Evolutionary conservation across 2,113 vertebrate genomes (phyloP), one percentile per base, ranked within the genome.

Genomic region (Tichodroma muraria): DNA sequence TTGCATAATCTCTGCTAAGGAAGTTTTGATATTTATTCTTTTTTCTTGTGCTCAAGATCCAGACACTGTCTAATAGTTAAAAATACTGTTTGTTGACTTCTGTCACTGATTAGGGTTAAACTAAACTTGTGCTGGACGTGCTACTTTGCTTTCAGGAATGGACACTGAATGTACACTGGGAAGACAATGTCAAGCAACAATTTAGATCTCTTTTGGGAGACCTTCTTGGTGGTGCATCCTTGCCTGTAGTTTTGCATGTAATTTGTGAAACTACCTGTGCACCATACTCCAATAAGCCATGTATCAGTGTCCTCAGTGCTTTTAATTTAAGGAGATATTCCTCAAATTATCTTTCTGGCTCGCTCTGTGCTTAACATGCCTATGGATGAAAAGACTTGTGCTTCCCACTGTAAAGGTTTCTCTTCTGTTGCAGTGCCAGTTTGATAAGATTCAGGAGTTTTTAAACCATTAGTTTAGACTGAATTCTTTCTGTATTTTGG

Each of bases 211-310:
- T 69, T 84, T 25, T 65, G n/a, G 42, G n/a, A 73, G 31, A 59
- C 13, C 20, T 38, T 60, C 40, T 80, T 2, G 8, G 25, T 79
- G 53, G 35, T 72, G 19, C 40, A 23, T 87, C 27, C 11, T 66
- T 79, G 33, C 24, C 42, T 80, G 35, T 56, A 33, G 35, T 79
- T 81, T 59, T 59, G 15, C n/a, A 7, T 69, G 5, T 20, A 76
- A n/a, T 24, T 52, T 71, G 15, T 25, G 33, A 60, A 82, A 38
- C 6, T 59, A 31, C 1, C 14, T 6, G 2, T 42, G 23, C 38
- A 54, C 35, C 4, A 0, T 54, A n/a, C 17, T 50, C n/a, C 69
- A 72, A 3, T 11, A 4, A 11, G 16, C 31, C 3, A 0, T 7
- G 9, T 38, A 12, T 56, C 27, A 12, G 10, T 33, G 49, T 24